These are phyloP conservation scores for Pseudochaenichthys georgianus DNA, from an alignment of 2,797 vertebrate genomes.

Conservation along the genomic window DNA sequence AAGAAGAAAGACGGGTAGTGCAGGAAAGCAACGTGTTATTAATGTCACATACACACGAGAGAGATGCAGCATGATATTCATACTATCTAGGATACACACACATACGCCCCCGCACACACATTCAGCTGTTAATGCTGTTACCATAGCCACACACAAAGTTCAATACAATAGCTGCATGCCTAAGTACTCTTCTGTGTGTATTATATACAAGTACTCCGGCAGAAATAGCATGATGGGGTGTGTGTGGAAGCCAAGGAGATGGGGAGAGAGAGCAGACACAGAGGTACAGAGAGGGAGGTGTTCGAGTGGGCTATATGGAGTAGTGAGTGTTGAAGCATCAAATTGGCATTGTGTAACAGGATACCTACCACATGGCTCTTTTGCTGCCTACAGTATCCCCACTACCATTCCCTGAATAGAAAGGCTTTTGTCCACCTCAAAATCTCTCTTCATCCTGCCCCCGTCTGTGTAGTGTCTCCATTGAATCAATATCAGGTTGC, in stretches of 20 bases:
- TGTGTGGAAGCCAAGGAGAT: conserved; percentile 38
- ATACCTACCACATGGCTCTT: conserved; percentile 91
- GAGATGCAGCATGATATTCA: conserved; percentile 28
- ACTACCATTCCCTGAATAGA: conserved; percentile 85
- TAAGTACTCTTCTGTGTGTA: conserved; percentile 52
- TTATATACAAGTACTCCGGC: conserved; percentile 61
- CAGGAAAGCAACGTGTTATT: conserved; percentile 40
- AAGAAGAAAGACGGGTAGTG: conserved; percentile 23
- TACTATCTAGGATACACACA: conserved; percentile 17
- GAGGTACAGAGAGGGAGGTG: conserved; percentile 63
- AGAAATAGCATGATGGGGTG: conserved; percentile 62
- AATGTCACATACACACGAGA: conserved; percentile 40
- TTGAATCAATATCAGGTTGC: conserved; percentile 51
- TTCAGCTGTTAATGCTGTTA: conserved; percentile 39
- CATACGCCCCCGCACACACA: conserved; percentile 27
- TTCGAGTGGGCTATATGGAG: conserved; percentile 86
- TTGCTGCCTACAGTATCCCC: conserved; percentile 81
- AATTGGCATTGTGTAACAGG: conserved; percentile 92
- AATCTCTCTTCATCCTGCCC: conserved; percentile 36
- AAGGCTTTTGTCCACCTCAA: conserved; percentile 84
- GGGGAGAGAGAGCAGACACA: conserved; percentile 42
- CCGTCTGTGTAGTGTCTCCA: conserved; percentile 44
- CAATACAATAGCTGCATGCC: conserved; percentile 52
- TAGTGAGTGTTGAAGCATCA: conserved; percentile 90
- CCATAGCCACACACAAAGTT: conserved; percentile 62